phyloP scores from a whole-genome alignment of 2,113 vertebrate species.

The Solenodon paradoxus region DNA sequence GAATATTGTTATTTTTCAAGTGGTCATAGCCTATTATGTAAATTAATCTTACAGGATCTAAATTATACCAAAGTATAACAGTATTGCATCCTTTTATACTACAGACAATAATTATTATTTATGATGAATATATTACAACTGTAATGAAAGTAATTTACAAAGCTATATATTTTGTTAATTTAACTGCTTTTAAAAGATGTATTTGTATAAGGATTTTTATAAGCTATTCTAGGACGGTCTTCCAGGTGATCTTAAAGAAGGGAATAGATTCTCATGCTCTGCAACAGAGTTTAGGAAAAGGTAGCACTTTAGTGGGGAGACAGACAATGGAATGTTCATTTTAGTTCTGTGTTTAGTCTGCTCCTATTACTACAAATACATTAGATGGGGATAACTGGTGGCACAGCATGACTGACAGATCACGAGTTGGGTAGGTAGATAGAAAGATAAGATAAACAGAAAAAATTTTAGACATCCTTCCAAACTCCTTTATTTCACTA shows the following conservation, averaged over 20 bases:
- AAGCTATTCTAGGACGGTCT: not conserved
- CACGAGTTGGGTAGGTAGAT: not conserved
- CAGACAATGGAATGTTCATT: not conserved
- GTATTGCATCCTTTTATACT: not conserved
- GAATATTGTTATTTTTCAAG: conserved; percentile 38
- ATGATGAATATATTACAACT: conserved; percentile 20
- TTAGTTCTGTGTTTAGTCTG: not conserved
- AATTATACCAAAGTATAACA: conserved; percentile 41
- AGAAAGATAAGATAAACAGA: not conserved
- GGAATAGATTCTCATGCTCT: not conserved
- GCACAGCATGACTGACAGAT: not conserved
- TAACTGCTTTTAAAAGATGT: conserved; percentile 47
- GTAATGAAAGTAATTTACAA: conserved; percentile 57
- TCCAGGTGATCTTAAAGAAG: not conserved
- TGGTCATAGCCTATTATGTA: conserved; percentile 51
- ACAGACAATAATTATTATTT: conserved; percentile 64
- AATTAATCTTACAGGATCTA: conserved; percentile 58
- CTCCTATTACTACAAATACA: not conserved
- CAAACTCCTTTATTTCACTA: not conserved
- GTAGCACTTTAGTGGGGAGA: not conserved
- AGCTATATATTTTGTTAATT: conserved; percentile 14
- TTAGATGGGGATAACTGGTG: not conserved
- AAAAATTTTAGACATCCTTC: not conserved
- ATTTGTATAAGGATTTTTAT: not conserved
- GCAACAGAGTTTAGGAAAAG: not conserved